Percentiles rank a stretch among this genome's conserved stretches.
Evolutionary conservation across 2,113 vertebrate genomes (phyloP).

Genomic region (Nycticebus coucang): DNA sequence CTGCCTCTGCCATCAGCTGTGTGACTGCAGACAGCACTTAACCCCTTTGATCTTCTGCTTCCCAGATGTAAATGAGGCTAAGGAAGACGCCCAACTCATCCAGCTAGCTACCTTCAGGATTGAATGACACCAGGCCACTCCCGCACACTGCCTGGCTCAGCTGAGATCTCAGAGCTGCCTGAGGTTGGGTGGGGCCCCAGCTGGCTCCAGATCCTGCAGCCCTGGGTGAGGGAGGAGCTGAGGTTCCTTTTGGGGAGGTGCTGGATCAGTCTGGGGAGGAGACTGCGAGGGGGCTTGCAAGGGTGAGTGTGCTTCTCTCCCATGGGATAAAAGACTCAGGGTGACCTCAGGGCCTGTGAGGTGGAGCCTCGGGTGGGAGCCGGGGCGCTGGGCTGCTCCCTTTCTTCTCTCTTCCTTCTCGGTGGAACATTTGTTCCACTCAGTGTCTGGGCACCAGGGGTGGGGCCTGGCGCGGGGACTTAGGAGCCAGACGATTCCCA

Average conservation of each 20-base stretch:
- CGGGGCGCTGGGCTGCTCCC: background rate
- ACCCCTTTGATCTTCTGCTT: slow-evolving; percentile 15
- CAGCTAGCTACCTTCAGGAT: background rate
- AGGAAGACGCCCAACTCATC: background rate
- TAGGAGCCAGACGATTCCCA: slow-evolving; percentile 57
- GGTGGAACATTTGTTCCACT: slow-evolving; percentile 32
- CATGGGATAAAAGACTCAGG: background rate
- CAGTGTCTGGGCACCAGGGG: background rate
- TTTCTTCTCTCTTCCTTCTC: slow-evolving; percentile 52
- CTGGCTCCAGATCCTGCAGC: background rate
- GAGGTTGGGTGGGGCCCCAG: background rate
- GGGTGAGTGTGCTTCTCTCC: background rate
- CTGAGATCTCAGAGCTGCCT: too few relatives aligned
- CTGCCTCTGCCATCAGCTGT: background rate
- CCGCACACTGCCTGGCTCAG: background rate
- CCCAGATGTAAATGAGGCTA: background rate
- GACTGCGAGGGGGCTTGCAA: background rate
- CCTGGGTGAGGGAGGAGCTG: background rate
- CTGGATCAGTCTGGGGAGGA: background rate
- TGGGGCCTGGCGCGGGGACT: slow-evolving; percentile 49
- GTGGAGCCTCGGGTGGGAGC: background rate
- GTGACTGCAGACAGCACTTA: background rate
- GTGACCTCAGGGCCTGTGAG: slow-evolving; percentile 10
- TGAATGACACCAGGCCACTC: background rate
- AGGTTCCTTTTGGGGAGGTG: background rate